Base-by-base conservation (phyloP, 2,888 invertebrate genomes). In the Hanleya hanleyi region DNA sequence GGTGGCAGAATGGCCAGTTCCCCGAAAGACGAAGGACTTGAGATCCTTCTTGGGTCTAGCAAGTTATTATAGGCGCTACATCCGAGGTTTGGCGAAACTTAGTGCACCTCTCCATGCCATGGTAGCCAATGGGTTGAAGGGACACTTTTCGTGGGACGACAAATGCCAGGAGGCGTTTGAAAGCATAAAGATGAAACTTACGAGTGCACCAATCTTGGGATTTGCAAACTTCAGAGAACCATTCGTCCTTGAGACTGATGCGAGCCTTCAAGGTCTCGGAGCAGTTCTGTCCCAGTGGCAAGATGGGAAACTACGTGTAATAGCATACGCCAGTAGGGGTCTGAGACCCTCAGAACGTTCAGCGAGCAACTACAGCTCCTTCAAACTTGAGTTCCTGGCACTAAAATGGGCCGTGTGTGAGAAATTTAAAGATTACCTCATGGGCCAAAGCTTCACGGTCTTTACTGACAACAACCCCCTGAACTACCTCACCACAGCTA, bases 391-490 rank as follows among this genome's bases (percentile, higher is more conserved):
- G 50, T 62, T 75, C 26, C 67, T 79, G 7, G 79, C 66, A 3
- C 62, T 77, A 4, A 80, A 80, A 62, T 78, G 78, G 79, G 75
- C 79, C 6, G 67, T 76, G 26, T 65, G 67, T 32, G 72, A 76
- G 12, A 76, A 78, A 47, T 77, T 76, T 26, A 35, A 64, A 26
- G 72, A 72, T 47, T 78, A 76, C 36, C 74, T 76, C 1, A 32
- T 69, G 4, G 77, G 71, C 1, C 18, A 69, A 0, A 37, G 70
- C 26, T 76, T 78, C 47, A 33, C 12, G 7, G 71, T 77, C 3
- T 57, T 61, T 7, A 77, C 74, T 6, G 73, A 75, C 67, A 75
- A 70, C 65, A 77, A 73, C 47, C 70, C 73, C 18, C 41, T 70
- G 18, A 41, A 47, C 49, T 67, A 73, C 50, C 35, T 74, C 15